phyloP scores from a whole-genome alignment of 2,888 invertebrate species.

The Leucophenga maculata region DNA sequence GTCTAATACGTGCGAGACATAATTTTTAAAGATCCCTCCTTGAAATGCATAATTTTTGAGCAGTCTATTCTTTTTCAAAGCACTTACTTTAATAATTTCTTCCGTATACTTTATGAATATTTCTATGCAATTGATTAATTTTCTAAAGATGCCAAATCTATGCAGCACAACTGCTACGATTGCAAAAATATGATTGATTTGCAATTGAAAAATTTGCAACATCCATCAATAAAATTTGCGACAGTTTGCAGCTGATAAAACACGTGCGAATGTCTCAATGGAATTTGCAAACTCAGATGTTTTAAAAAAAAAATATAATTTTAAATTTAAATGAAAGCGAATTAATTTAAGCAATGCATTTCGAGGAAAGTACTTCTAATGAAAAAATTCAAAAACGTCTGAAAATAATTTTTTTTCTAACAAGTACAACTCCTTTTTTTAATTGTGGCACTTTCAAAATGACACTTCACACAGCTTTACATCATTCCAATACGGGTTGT shows the following conservation, averaged over 20 bases:
- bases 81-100: too few relatives aligned
- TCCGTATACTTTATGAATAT: too few relatives aligned
- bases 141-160: too few relatives aligned
- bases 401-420: background rate
- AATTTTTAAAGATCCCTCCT: too few relatives aligned
- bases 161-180: too few relatives aligned
- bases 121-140: too few relatives aligned
- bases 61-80: too few relatives aligned
- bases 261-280: constrained; percentile 42
- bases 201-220: constrained; percentile 41
- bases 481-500: too few relatives aligned
- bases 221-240: constrained; percentile 49
- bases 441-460: constrained; percentile 21
- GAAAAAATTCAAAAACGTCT: background rate
- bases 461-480: constrained; percentile 56
- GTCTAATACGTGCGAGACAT: too few relatives aligned
- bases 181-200: constrained; percentile 49
- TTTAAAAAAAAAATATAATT: constrained; percentile 8
- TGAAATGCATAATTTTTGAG: too few relatives aligned
- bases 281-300: constrained; percentile 46
- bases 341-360: too few relatives aligned
- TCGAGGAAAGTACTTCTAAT: background rate
- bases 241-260: constrained; percentile 34
- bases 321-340: constrained; percentile 47
- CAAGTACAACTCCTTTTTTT: background rate